A percentile compares a stretch with the other conserved stretches of the same genome.
Evolutionary conservation across 2,888 invertebrate species (phyloP).

Genomic region (Iselma pallidipennis): DNA sequence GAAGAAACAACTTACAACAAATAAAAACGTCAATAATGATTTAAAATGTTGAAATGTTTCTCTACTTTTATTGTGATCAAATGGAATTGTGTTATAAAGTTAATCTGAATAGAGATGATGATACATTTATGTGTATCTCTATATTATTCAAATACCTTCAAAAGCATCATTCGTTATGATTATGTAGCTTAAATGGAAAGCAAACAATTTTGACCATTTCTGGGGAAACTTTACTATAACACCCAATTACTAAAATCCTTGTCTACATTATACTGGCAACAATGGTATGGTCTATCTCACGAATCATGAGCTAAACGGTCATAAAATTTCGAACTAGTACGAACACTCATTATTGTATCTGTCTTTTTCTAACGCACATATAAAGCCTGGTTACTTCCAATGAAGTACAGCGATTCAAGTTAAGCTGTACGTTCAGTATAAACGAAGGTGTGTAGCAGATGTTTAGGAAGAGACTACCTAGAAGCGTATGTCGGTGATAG

Average conservation of each 20-base stretch:
- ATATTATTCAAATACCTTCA: slow-evolving; percentile 23
- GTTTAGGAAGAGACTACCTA: too few relatives aligned
- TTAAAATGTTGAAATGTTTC: slow-evolving; percentile 7
- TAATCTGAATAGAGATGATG: slow-evolving; percentile 12
- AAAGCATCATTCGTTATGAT: slow-evolving; percentile 24
- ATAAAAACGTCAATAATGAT: slow-evolving; percentile 3
- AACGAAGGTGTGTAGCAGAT: too few relatives aligned
- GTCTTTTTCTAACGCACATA: too few relatives aligned
- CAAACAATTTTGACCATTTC: slow-evolving; percentile 21
- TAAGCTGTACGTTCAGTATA: too few relatives aligned
- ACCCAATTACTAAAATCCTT: slow-evolving; percentile 20
- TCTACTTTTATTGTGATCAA: slow-evolving; percentile 14
- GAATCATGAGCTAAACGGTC: too few relatives aligned
- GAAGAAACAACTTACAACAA: not conserved
- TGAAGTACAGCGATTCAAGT: too few relatives aligned
- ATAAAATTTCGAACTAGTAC: too few relatives aligned
- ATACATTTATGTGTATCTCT: slow-evolving; percentile 9
- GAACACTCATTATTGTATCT: too few relatives aligned
- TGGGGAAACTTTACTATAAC: slow-evolving; percentile 16
- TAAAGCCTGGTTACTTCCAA: too few relatives aligned
- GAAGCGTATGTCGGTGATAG: too few relatives aligned
- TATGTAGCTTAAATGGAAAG: slow-evolving; percentile 20
- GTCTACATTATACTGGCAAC: slow-evolving; percentile 10
- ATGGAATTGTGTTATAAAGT: slow-evolving; percentile 16
- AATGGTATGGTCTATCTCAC: too few relatives aligned